Conservation (phyloP, 2,113 vertebrate genomes). For the Mobula hypostoma region DNA sequence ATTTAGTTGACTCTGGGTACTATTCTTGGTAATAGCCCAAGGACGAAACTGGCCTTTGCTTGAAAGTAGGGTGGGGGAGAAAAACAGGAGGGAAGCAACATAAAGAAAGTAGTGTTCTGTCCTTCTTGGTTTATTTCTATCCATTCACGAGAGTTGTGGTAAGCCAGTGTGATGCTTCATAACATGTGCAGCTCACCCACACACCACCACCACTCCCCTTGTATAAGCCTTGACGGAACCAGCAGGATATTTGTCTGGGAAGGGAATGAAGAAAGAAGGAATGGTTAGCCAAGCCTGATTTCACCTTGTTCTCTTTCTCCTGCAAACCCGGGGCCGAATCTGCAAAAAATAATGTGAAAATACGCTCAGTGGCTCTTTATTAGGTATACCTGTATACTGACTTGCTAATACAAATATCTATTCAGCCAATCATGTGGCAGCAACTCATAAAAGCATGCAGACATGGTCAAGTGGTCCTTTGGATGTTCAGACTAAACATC, state of each 20-base stretch:
- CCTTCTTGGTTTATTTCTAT: background rate
- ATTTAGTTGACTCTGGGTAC: background rate
- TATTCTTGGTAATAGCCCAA: background rate
- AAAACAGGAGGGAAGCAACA: background rate
- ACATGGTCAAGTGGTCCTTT: too few species aligned
- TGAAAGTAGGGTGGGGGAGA: background rate
- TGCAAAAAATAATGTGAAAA: too few species aligned
- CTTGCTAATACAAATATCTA: too few species aligned
- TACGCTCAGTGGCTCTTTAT: too few species aligned
- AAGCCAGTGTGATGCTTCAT: background rate
- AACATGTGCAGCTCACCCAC: background rate
- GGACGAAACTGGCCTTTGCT: background rate
- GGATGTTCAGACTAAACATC: too few species aligned
- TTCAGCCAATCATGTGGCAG: too few species aligned
- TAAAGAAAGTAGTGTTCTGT: background rate
- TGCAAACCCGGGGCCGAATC: background rate
- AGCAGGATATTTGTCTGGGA: background rate
- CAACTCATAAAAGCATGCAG: too few species aligned
- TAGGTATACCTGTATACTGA: too few species aligned
- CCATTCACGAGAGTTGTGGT: background rate
- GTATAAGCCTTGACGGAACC: background rate
- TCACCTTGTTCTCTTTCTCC: background rate
- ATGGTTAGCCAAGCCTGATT: background rate
- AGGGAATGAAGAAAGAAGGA: background rate
- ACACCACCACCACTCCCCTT: background rate